Conservation (phyloP, 2,888 invertebrate species). For the Megastigmus dorsalis region DNA sequence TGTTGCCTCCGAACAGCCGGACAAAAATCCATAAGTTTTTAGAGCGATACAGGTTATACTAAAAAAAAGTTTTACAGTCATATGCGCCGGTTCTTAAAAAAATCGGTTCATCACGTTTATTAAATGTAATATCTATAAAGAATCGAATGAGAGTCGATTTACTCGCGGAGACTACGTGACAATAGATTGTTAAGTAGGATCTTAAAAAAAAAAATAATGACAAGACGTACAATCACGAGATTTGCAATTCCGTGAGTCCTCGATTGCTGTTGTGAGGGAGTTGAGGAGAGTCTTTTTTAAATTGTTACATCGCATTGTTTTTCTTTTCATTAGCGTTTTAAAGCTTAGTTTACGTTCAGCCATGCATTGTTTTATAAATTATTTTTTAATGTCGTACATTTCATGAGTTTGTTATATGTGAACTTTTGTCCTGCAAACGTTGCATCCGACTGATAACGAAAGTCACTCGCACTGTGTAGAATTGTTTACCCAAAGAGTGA, state of each 20-base stretch:
- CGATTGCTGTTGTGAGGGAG: slow-evolving; percentile 38
- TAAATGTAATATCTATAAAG: slow-evolving; percentile 32
- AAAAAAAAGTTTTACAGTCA: slow-evolving; percentile 39
- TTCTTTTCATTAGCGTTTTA: too few species aligned
- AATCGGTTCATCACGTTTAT: slow-evolving; percentile 16
- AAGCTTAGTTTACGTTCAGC: too few species aligned
- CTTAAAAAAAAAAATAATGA: slow-evolving; percentile 29
- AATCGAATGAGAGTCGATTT: slow-evolving; percentile 23
- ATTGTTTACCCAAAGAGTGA: slow-evolving; percentile 46
- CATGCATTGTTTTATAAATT: slow-evolving; percentile 40
- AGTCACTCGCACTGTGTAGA: slow-evolving; percentile 32
- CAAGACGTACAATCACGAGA: slow-evolving; percentile 49
- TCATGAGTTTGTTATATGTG: slow-evolving; percentile 22
- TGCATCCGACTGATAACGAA: slow-evolving; percentile 24
- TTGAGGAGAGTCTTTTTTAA: slow-evolving; percentile 34
- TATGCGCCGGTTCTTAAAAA: not conserved
- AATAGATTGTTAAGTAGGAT: slow-evolving; percentile 50
- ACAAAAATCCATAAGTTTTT: slow-evolving; percentile 42
- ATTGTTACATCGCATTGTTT: slow-evolving; percentile 41
- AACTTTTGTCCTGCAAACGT: slow-evolving; percentile 22
- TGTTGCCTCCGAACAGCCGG: slow-evolving; percentile 18
- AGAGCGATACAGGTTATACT: slow-evolving; percentile 51
- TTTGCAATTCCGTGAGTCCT: slow-evolving; percentile 46
- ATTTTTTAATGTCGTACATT: slow-evolving; percentile 26
- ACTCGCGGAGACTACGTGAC: slow-evolving; percentile 36